phyloP scores from a whole-genome alignment of 2,797 vertebrate species.

The Apogon hyalosoma region DNA sequence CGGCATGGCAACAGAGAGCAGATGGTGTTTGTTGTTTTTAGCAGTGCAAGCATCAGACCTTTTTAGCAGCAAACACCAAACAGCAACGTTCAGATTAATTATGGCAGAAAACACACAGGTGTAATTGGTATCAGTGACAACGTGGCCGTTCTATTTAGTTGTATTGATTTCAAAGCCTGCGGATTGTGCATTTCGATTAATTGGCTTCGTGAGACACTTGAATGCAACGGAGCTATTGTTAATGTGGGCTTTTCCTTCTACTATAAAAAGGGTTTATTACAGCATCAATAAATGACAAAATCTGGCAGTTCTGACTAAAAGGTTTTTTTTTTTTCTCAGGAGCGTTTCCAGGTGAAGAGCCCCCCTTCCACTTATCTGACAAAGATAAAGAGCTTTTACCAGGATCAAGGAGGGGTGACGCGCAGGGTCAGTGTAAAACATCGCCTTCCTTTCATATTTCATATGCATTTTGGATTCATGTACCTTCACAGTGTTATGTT shows the following conservation, averaged over 20 bases:
- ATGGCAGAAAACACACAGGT: neutral
- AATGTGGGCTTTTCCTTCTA: no score
- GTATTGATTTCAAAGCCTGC: neutral
- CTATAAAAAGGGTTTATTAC: no score
- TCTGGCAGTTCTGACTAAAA: no score
- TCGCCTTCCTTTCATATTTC: neutral
- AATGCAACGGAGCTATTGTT: no score
- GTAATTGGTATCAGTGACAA: neutral
- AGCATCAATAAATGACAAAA: no score
- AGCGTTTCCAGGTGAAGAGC: slow-evolving; percentile 97
- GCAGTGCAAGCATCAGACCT: neutral
- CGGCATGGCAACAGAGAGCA: slow-evolving; percentile 65
- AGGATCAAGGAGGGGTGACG: slow-evolving; percentile 91
- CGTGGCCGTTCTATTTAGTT: neutral
- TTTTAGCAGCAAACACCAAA: neutral
- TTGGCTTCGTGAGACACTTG: no score
- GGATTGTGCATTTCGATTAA: no score
- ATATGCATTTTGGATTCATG: neutral
- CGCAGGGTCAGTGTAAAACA: slow-evolving; percentile 86
- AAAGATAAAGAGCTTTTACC: slow-evolving; percentile 93
- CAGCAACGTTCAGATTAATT: neutral
- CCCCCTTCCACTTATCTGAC: slow-evolving; percentile 92
- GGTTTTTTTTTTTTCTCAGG: slow-evolving; percentile 76
- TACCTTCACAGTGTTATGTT: neutral
- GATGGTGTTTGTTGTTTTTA: slow-evolving; percentile 38